Percentiles rank a stretch among this genome's conserved stretches.
These are phyloP conservation scores for Hyperoplus immaculatus DNA, from an alignment of 2,797 vertebrate genomes.

Conservation along the genomic window DNA sequence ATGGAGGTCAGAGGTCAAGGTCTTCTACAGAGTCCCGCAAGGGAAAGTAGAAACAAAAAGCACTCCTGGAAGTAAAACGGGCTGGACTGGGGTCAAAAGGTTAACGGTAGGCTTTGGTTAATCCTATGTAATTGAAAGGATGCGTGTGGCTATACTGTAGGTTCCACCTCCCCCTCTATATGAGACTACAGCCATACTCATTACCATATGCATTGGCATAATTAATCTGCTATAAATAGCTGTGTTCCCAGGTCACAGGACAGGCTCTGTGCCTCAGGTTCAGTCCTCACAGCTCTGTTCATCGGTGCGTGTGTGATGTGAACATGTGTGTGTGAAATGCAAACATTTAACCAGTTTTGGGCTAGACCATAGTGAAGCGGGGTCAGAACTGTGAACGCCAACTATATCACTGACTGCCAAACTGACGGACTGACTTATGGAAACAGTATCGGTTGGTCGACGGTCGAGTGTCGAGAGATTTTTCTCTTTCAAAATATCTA, in stretches of 20 bases:
- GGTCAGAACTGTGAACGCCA: too few relatives aligned
- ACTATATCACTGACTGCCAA: too few relatives aligned
- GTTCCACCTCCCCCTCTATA: slow-evolving; percentile 46
- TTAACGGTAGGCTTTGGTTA: slow-evolving; percentile 12
- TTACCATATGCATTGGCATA: slow-evolving; percentile 79
- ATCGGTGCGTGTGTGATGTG: slow-evolving; percentile 12
- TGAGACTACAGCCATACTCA: slow-evolving; percentile 61
- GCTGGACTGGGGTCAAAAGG: neutral
- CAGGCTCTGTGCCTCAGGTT: slow-evolving; percentile 64
- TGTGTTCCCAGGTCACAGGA: slow-evolving; percentile 57
- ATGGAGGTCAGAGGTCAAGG: slow-evolving; percentile 36
- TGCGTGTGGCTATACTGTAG: slow-evolving; percentile 12
- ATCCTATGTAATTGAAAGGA: slow-evolving; percentile 11
- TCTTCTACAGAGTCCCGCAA: neutral
- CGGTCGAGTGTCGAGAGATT: too few relatives aligned
- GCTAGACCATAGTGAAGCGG: too few relatives aligned
- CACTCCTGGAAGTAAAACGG: too few relatives aligned
- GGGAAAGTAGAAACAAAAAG: neutral
- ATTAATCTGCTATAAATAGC: slow-evolving; percentile 82
- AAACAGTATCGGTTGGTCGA: too few relatives aligned
- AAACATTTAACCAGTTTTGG: neutral
- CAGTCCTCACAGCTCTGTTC: slow-evolving; percentile 57
- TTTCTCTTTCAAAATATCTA: too few relatives aligned
- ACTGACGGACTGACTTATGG: too few relatives aligned
- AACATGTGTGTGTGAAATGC: slow-evolving; percentile 21